Evolutionary conservation across 2,888 invertebrate species (phyloP), one percentile per base, ranked within the genome.

Genomic region (Cheilosia vulpina): DNA sequence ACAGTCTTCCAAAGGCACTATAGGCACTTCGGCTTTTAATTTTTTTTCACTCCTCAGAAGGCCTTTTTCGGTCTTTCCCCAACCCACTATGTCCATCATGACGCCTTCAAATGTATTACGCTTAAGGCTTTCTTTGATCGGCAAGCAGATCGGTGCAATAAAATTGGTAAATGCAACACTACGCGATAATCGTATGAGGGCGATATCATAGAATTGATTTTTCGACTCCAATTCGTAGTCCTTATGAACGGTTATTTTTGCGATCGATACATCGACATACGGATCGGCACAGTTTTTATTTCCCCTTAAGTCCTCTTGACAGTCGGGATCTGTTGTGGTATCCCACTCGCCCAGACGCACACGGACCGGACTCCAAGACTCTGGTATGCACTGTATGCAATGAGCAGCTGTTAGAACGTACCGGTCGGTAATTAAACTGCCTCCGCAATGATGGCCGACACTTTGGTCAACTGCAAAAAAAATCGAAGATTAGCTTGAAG

Each of bases 341-440:
- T 92, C 90, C 93, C 91, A 92, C 76, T 92, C 92, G 4, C 92
- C 92, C 6, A 92, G 83, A 24, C 92, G 91, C 24, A 92, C 90
- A 0, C 89, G 89, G 1, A 88, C 83, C 9, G 96, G 88, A 84
- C 90, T 93, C 95, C 95, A 96, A n/a, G 91, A 93, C 2, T 88
- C 87, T 0, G 95, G 95, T n/a, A 96, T 90, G 78, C 94, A 94
- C 87, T 93, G 94, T n/a, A 96, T 92, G 88, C 96, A 96, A 90
- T 96, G 96, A 0, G 95, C 96, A 0, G 96, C 96, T 0, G 96
- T 96, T 65, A 96, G 87, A 0, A 96, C 94, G 89, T 96, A 96
- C 87, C 94, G 93, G 0, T 89, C 88, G 58, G 89, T 92, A 65
- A 96, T 95, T 45, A 96, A 91, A 0, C 95, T 95, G 0, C 96